Conservation (phyloP, 2,113 vertebrate species). For the Anas platyrhynchos region DNA sequence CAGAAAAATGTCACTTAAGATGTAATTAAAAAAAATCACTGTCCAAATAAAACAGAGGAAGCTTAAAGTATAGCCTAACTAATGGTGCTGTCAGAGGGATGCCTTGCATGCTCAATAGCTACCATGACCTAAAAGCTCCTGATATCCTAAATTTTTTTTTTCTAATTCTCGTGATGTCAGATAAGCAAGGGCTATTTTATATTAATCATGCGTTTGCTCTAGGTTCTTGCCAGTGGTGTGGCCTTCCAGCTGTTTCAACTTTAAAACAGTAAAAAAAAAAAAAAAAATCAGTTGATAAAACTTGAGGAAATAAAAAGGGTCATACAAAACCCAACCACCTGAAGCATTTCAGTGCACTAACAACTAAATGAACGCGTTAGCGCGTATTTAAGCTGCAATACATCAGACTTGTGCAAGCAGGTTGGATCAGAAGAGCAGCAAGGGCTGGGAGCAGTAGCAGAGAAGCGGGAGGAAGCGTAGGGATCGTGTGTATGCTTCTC, state of each 20-base stretch:
- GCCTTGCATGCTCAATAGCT: background rate
- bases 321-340: background rate
- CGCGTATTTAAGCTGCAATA: background rate
- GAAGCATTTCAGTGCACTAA: background rate
- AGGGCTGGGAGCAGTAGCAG: background rate
- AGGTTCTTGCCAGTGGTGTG: background rate
- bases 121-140: background rate
- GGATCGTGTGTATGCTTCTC: slow-evolving; percentile 14
- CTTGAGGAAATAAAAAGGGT: background rate
- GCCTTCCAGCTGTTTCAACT: slow-evolving; percentile 34
- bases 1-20: background rate
- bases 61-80: slow-evolving; percentile 8
- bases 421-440: rapidly evolving
- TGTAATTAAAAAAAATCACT: background rate
- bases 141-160: background rate
- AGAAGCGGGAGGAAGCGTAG: background rate
- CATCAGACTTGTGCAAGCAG: background rate
- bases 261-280: slow-evolving; percentile 17
- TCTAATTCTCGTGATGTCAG: background rate
- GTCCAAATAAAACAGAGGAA: background rate
- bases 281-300: background rate
- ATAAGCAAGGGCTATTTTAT: background rate
- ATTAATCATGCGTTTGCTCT: background rate
- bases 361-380: background rate
- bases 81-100: background rate